phyloP scores from a whole-genome alignment of 1,140 invertebrate species.

The Wasmannia auropunctata region DNA sequence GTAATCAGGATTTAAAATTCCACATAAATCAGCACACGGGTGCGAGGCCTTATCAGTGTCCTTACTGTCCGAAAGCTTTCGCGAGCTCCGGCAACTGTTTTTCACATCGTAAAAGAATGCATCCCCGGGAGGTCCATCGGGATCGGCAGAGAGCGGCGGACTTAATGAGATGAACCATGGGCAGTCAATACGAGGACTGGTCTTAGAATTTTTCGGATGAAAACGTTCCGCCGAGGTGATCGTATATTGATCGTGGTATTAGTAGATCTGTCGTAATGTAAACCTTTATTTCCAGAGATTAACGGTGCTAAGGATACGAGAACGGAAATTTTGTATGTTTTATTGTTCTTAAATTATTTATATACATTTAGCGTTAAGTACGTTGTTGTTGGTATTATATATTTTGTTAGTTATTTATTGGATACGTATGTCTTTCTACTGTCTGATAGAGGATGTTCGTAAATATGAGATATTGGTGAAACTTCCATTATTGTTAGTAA shows the following conservation, averaged over 20 bases:
- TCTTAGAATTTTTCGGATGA: constrained; percentile 67
- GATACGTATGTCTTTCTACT: constrained; percentile 29
- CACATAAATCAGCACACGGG: constrained; percentile 93
- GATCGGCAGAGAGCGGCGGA: constrained; percentile 85
- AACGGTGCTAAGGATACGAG: constrained; percentile 65
- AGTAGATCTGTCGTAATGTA: constrained; percentile 39
- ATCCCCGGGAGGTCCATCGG: constrained; percentile 86
- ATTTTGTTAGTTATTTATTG: constrained; percentile 67
- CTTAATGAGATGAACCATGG: constrained; percentile 84
- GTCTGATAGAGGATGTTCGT: constrained; percentile 38
- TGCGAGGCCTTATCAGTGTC: constrained; percentile 92
- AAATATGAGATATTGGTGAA: constrained; percentile 17
- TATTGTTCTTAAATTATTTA: constrained; percentile 61
- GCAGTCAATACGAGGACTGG: constrained; percentile 77
- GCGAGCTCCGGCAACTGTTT: constrained; percentile 92
- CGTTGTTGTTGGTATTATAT: constrained; percentile 60
- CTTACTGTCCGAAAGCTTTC: constrained; percentile 92
- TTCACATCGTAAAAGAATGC: constrained; percentile 91
- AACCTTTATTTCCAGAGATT: constrained; percentile 64
- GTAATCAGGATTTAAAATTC: constrained; percentile 92
- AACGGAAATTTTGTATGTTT: constrained; percentile 64
- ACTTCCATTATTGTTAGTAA: constrained; percentile 66
- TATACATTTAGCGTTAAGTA: constrained; percentile 61
- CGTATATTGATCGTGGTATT: constrained; percentile 41
- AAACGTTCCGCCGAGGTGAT: constrained; percentile 18